These are phyloP conservation scores for Parnassius apollo DNA, from an alignment of 2,888 invertebrate genomes.

Conservation along the genomic window DNA sequence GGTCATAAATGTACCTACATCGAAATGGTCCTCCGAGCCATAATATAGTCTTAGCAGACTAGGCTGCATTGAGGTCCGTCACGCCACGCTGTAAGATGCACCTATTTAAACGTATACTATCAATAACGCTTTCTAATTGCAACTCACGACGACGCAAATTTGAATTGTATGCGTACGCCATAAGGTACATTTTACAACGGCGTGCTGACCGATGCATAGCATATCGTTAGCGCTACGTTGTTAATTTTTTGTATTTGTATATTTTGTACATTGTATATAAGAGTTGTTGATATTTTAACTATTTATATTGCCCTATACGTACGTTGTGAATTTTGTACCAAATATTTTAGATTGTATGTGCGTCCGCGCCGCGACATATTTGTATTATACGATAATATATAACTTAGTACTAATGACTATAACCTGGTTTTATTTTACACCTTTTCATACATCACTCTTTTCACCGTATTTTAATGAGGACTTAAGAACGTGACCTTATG, in stretches of 20 bases:
- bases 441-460: background rate
- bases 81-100: background rate
- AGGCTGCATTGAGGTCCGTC: background rate
- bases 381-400: constrained; percentile 40
- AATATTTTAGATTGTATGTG: constrained; percentile 55
- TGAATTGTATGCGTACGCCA: constrained; percentile 29
- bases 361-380: constrained; percentile 29
- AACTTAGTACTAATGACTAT: constrained; percentile 28
- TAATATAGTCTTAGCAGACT: background rate
- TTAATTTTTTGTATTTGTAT: constrained; percentile 71
- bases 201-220: constrained; percentile 23
- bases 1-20: no score
- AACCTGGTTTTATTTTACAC: constrained; percentile 3
- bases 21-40: no score
- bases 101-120: background rate
- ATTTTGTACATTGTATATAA: constrained; percentile 77
- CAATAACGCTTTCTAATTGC: background rate
- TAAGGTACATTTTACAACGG: background rate
- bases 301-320: constrained; percentile 70
- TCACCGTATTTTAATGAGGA: no score
- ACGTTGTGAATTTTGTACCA: constrained; percentile 79
- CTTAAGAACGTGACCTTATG: no score
- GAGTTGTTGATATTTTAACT: constrained; percentile 77
- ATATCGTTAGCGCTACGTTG: constrained; percentile 53
- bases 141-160: background rate